phyloP scores from a whole-genome alignment of 2,113 vertebrate genomes.

The Lagopus muta region DNA sequence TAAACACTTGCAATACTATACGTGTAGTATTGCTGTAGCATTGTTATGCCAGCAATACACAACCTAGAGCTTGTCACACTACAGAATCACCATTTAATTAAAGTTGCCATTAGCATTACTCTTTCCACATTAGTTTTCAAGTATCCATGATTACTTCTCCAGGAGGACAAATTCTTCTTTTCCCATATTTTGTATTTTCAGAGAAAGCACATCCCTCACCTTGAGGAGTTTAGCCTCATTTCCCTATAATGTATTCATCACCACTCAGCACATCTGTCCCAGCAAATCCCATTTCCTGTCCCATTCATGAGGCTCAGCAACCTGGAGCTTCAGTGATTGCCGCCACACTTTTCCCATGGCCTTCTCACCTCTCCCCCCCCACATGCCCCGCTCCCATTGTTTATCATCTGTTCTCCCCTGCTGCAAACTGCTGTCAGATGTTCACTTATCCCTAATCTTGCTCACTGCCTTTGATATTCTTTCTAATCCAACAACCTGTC shows the following conservation, averaged over 20 bases:
- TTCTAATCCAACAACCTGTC: slow-evolving; percentile 82
- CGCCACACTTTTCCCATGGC: slow-evolving; percentile 82
- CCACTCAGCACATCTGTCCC: slow-evolving; percentile 78
- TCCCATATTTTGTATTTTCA: slow-evolving; percentile 16
- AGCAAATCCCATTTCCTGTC: slow-evolving; percentile 81
- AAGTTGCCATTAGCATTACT: not conserved
- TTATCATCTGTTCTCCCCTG: slow-evolving; percentile 81
- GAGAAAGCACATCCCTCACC: slow-evolving; percentile 61
- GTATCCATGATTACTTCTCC: not conserved
- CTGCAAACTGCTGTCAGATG: slow-evolving; percentile 80
- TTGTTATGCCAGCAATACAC: not conserved
- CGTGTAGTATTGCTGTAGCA: not conserved
- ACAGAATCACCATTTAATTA: not conserved
- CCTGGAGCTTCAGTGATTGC: slow-evolving; percentile 79
- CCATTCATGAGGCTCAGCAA: slow-evolving; percentile 80
- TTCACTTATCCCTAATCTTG: slow-evolving; percentile 80
- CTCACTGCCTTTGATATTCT: slow-evolving; percentile 79
- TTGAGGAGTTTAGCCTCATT: slow-evolving; percentile 68
- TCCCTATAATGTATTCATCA: slow-evolving; percentile 77
- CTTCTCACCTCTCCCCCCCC: slow-evolving; percentile 78
- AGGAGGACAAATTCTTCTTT: not conserved
- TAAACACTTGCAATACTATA: not conserved
- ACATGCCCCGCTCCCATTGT: slow-evolving; percentile 74
- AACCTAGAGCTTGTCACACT: not conserved
- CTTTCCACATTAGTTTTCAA: not conserved